Conservation (phyloP, 1,140 invertebrate genomes). For the Metaphire vulgaris region DNA sequence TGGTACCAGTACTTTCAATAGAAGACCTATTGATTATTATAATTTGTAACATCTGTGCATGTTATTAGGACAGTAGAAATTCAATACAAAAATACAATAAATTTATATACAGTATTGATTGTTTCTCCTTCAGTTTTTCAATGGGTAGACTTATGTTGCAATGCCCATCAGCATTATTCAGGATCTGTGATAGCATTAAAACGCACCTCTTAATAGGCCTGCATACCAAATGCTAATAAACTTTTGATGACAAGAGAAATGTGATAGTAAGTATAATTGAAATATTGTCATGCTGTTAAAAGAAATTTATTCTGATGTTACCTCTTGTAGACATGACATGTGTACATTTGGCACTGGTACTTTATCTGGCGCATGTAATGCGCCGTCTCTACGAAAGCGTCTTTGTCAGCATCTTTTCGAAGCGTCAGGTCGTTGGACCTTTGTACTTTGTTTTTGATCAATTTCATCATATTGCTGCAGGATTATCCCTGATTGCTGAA, state of each 20-base stretch:
- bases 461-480: not conserved
- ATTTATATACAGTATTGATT: no score
- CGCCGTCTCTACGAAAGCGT: slow-evolving; percentile 14
- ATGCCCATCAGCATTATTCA: not conserved
- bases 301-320: not conserved
- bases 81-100: no score
- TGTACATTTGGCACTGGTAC: not conserved
- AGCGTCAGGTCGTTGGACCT: slow-evolving; percentile 1
- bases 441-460: not conserved
- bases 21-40: no score
- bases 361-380: not conserved
- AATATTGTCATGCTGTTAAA: no score
- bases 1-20: no score
- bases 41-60: no score
- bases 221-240: not conserved
- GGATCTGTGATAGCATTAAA: not conserved
- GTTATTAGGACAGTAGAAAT: no score
- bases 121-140: no score
- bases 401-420: slow-evolving; percentile 16
- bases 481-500: slow-evolving; percentile 10
- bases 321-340: not conserved
- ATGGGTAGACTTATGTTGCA: no score
- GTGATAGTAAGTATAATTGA: not conserved
- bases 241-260: not conserved
- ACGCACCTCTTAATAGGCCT: not conserved